Base-by-base conservation (phyloP, 2,888 invertebrate species). In the Eledone cirrhosa region DNA sequence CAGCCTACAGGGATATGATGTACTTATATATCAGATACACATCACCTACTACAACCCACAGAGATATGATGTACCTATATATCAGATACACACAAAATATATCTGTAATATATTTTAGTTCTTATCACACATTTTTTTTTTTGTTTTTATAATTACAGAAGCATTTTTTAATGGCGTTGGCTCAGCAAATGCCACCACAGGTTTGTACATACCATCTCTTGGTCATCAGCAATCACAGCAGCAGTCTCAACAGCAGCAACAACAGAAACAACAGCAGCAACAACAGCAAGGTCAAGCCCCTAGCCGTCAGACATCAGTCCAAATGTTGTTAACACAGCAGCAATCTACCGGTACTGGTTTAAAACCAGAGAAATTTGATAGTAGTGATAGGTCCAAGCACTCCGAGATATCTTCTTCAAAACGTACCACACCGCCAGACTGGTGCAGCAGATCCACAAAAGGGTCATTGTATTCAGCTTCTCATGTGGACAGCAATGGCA, bases 131-230 rank as follows among this genome's bases (percentile, higher is more conserved):
- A 3, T 33, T 13, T 47, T n/a, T n/a, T n/a, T 24, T 41, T 47
- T 47, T 47, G 24, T 14, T 47, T 47, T 14, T 47, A 11, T 74
- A 16, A 47, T 29, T 48, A 2, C 47, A 76, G 76, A 76, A 48
- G 76, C 76, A 27, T 76, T 76, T 48, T 16, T 76, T 24, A 76
- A 76, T 48, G 76, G 76, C 24, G 76, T 76, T 48, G 76, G 76
- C 48, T 76, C 76, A 13, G 24, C 48, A 24, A 47, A 48, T 76
- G 48, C 76, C n/a, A n/a, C n/a, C n/a, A 48, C 76, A 47, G 48
- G 76, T 48, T 27, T 76, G 76, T 76, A 76, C 19, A 48, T 47
- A 24, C 47, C 76, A 3, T 48, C 76, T 48, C 29, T 76, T 11
- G 24, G 76, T 19, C 76, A 76, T 27, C 76, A 76, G 48, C 76